phyloP scores from a whole-genome alignment of 1,140 invertebrate genomes.

The Brachionus rubens region DNA sequence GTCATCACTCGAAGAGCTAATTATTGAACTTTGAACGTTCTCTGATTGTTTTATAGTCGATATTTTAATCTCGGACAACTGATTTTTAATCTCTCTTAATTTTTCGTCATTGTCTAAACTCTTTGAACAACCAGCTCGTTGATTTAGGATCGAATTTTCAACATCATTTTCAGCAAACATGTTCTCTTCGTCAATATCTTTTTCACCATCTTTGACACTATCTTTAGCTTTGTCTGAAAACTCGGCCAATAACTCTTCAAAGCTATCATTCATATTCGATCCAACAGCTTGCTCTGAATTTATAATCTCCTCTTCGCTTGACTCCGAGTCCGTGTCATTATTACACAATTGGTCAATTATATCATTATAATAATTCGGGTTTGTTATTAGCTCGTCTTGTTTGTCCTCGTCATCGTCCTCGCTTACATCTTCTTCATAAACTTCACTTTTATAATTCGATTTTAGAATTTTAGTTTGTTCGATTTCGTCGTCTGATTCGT shows the following conservation, averaged over 20 bases:
- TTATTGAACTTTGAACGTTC: constrained; percentile 8
- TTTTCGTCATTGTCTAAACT: constrained; percentile 7
- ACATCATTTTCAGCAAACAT: constrained; percentile 45
- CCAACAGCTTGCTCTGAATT: not conserved
- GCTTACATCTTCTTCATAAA: constrained; percentile 6
- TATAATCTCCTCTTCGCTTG: not conserved
- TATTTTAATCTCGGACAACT: constrained; percentile 28
- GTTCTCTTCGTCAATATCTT: constrained; percentile 38
- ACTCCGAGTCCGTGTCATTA: constrained; percentile 7
- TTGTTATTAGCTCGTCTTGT: constrained; percentile 12
- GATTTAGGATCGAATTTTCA: constrained; percentile 9
- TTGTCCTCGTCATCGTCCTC: constrained; percentile 23
- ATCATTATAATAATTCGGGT: constrained; percentile 33
- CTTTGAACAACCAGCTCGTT: constrained; percentile 26
- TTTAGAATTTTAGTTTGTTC: constrained; percentile 14
- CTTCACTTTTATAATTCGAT: not conserved
- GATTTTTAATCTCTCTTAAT: constrained; percentile 27
- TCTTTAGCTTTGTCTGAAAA: constrained; percentile 6
- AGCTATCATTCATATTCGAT: constrained; percentile 24
- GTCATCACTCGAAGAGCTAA: not conserved
- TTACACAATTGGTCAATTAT: constrained; percentile 38
- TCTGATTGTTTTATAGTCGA: not conserved
- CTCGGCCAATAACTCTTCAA: constrained; percentile 27
- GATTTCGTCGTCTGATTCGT: not conserved
- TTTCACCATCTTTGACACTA: constrained; percentile 13